Conservation (phyloP, 1,140 invertebrate genomes). For the Manduca sexta region DNA sequence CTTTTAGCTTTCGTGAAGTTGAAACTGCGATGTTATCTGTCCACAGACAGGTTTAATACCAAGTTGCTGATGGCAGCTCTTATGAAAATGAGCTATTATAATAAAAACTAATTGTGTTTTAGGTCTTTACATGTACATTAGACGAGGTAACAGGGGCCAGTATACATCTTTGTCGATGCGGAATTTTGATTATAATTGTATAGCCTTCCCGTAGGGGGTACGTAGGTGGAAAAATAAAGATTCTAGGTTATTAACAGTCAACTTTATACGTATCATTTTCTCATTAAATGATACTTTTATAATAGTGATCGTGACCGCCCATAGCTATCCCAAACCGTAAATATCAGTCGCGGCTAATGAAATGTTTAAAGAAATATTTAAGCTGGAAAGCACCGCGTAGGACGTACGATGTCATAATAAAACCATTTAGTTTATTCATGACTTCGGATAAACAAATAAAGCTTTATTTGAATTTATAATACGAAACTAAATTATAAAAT, state of each 20-base stretch:
- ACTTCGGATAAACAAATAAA: slow-evolving; percentile 10
- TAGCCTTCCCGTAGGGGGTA: not conserved
- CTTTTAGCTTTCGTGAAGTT: slow-evolving; percentile 56
- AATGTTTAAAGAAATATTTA: slow-evolving; percentile 29
- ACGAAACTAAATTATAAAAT: too few relatives aligned
- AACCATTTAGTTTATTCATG: slow-evolving; percentile 23
- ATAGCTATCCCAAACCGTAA: slow-evolving; percentile 32
- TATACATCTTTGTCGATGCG: too few relatives aligned
- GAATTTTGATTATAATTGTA: too few relatives aligned
- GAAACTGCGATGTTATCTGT: slow-evolving; percentile 61
- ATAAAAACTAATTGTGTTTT: slow-evolving; percentile 11
- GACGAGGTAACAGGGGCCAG: too few relatives aligned
- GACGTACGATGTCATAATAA: slow-evolving; percentile 35
- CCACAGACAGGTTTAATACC: slow-evolving; percentile 53
- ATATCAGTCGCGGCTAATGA: slow-evolving; percentile 22
- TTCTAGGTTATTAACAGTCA: slow-evolving; percentile 11
- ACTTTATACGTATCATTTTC: slow-evolving; percentile 21
- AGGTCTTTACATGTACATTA: slow-evolving; percentile 20
- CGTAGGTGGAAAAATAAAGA: slow-evolving; percentile 13
- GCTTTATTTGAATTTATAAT: too few relatives aligned
- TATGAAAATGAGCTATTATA: slow-evolving; percentile 18
- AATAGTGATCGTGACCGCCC: slow-evolving; percentile 29
- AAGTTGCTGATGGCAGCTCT: slow-evolving; percentile 36
- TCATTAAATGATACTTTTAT: slow-evolving; percentile 27
- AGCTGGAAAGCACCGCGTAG: slow-evolving; percentile 32